Evolutionary conservation across 2,888 invertebrate species (phyloP).

Genomic region (Agonopterix alstromeriana): DNA sequence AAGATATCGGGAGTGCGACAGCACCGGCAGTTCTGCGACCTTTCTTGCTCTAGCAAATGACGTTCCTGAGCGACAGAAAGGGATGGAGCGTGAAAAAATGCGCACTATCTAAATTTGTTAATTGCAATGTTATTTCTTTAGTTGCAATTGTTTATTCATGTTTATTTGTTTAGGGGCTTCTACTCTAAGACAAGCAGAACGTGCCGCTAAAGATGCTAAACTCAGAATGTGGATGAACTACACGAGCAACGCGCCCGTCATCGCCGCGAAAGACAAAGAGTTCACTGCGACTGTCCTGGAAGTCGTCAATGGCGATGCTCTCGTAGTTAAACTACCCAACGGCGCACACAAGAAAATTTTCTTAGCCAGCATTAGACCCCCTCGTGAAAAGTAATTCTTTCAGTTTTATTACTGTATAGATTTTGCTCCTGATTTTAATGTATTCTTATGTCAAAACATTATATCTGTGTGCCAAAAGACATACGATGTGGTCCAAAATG

Average conservation of each 20-base stretch:
- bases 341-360: slow-evolving; percentile 93
- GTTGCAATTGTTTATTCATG: neutral
- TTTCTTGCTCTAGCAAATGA: too few species aligned
- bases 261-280: slow-evolving; percentile 87
- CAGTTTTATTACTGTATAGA: neutral
- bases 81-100: too few species aligned
- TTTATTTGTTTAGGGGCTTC: slow-evolving; percentile 77
- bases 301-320: slow-evolving; percentile 95
- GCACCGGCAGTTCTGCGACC: too few species aligned
- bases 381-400: slow-evolving; percentile 80
- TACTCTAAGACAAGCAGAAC: slow-evolving; percentile 89
- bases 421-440: too few species aligned
- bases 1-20: too few species aligned
- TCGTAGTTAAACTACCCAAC: slow-evolving; percentile 88
- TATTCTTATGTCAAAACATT: too few species aligned
- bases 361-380: slow-evolving; percentile 96
- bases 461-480: too few species aligned
- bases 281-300: slow-evolving; percentile 91
- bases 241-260: slow-evolving; percentile 83
- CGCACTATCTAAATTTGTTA: too few species aligned
- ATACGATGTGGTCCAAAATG: too few species aligned
- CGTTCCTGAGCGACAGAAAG: too few species aligned
- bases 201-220: slow-evolving; percentile 90
- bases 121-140: too few species aligned
- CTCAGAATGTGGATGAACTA: slow-evolving; percentile 95